phyloP scores from a whole-genome alignment of 1,140 invertebrate genomes.

The Apis mellifera region Amel_HAv3.1 CM009932.2:734501-735000 shows the following conservation, averaged over 20 bases:
- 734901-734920: too few species aligned
- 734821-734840: too few species aligned
- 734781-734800: too few species aligned
- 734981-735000: too few species aligned
- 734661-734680: conserved; percentile 51
- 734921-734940: too few species aligned
- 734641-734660: conserved; percentile 60
- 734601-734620: conserved; percentile 20
- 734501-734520: conserved; percentile 15
- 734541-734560: not conserved
- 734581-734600: not conserved
- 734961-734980: too few species aligned
- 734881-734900: too few species aligned
- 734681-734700: not conserved
- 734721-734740: not conserved
- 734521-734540: conserved; percentile 6
- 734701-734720: conserved; percentile 23
- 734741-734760: not conserved
- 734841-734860: too few species aligned
- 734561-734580: not conserved
- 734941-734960: too few species aligned
- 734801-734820: too few species aligned
- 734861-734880: too few species aligned
- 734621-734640: conserved; percentile 43
- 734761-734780: not conserved